A percentile compares a stretch with the other conserved stretches of the same genome.
Conservation (phyloP, 2,113 vertebrate genomes). For the Pipa parva region DNA sequence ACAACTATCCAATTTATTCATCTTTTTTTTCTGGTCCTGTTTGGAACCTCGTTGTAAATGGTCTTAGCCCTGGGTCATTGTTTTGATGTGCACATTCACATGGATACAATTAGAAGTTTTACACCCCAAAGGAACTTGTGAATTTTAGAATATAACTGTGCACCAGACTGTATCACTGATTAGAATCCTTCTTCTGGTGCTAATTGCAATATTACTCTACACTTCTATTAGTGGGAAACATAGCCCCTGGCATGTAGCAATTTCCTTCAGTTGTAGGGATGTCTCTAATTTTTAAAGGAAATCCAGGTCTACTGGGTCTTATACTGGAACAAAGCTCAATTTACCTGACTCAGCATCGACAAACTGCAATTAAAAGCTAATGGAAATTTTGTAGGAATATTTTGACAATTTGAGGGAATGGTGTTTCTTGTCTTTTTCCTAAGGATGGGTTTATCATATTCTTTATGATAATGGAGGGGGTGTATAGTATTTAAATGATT, state of each 20-base stretch:
- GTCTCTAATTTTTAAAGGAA: background rate
- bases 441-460: background rate
- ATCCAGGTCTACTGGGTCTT: background rate
- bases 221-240: background rate
- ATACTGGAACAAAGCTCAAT: background rate
- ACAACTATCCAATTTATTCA: no score
- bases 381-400: background rate
- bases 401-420: background rate
- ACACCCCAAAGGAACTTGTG: background rate
- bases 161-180: background rate
- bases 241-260: background rate
- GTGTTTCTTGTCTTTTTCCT: background rate
- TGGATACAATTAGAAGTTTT: no score
- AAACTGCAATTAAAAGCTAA: conserved; percentile 4
- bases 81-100: no score
- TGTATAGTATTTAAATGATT: background rate
- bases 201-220: background rate
- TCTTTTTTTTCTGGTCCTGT: no score
- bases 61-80: no score
- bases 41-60: no score
- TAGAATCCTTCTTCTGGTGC: background rate
- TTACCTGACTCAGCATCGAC: background rate
- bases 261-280: background rate
- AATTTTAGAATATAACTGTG: background rate
- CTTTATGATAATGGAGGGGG: background rate